phyloP scores from a whole-genome alignment of 2,797 vertebrate species.

The Dryobates pubescens region DNA sequence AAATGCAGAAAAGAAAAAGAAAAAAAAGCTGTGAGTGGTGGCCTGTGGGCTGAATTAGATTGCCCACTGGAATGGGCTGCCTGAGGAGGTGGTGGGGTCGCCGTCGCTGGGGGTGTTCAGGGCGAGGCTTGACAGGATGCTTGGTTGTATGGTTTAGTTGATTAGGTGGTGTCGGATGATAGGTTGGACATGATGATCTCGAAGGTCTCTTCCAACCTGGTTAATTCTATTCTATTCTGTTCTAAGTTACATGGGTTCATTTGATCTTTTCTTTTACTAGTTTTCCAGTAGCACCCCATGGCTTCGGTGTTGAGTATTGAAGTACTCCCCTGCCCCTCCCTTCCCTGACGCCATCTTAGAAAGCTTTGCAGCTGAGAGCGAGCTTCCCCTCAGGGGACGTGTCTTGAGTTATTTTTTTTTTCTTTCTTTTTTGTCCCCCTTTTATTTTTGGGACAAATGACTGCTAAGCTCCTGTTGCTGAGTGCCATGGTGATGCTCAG shows the following conservation, averaged over 20 bases:
- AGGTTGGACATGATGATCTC: too few species aligned
- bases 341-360: too few species aligned
- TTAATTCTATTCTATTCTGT: too few species aligned
- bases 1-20: background rate
- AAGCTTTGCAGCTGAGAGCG: background rate
- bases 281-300: rapidly evolving
- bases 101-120: too few species aligned
- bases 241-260: background rate
- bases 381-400: background rate
- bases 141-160: too few species aligned
- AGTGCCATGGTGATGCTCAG: background rate
- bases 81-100: too few species aligned
- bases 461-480: background rate
- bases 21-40: background rate
- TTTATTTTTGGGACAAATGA: background rate
- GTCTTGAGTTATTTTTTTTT: background rate
- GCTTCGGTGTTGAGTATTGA: background rate
- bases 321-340: background rate
- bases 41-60: background rate
- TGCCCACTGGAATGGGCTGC: too few species aligned
- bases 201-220: too few species aligned
- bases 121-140: too few species aligned
- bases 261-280: background rate
- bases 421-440: too few species aligned
- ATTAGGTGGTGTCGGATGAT: too few species aligned